Base-by-base conservation (phyloP, 2,888 invertebrate species). In the Spicauda simplicius region DNA sequence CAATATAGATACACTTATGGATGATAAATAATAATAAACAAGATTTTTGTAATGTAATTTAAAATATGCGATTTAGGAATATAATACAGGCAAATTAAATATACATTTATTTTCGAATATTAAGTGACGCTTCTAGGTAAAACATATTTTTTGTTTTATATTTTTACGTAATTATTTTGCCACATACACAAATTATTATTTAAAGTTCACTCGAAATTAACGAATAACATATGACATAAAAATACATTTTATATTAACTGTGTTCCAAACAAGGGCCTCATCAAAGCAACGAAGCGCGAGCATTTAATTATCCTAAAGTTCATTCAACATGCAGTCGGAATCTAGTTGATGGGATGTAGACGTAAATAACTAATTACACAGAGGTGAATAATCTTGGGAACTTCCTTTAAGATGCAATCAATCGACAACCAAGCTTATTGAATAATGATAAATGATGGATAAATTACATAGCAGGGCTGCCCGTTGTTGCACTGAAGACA, bases 401-500 rank as follows among this genome's bases (percentile, higher is more conserved):
- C 79, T 86, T 84, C 80, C 81, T 82, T 80, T 77, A 80, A 81
- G 84, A 85, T 81, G 81, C 76, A 83, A 85, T 87, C 79, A 84
- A 86, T 84, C 83, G 83, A 80, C 82, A 78, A 67, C 67, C 78
- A 78, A 82, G 76, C 77, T 77, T 82, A 78, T 81, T 82, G 78
- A 81, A 82, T 78, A 79, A 81, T 86, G 82, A 80, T 84, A 85
- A 85, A 80, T 77, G 73, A 80, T 79, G 78, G 78, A 81, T 83
- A 75, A 77, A 81, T 78, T 76, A 74, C 75, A 73, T 76, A 54
- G 71, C 57, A 69, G 64, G 41, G 62, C 58, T 56, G 56, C 59
- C 45, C 41, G 41, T 60, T 56, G 61, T 65, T 57, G 37, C 57
- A 33, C 41, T 30, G 53, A 57, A 65, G 56, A 69, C 60, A 62